Base-by-base conservation (phyloP, 2,888 invertebrate species). In the Platycheirus albimanus region DNA sequence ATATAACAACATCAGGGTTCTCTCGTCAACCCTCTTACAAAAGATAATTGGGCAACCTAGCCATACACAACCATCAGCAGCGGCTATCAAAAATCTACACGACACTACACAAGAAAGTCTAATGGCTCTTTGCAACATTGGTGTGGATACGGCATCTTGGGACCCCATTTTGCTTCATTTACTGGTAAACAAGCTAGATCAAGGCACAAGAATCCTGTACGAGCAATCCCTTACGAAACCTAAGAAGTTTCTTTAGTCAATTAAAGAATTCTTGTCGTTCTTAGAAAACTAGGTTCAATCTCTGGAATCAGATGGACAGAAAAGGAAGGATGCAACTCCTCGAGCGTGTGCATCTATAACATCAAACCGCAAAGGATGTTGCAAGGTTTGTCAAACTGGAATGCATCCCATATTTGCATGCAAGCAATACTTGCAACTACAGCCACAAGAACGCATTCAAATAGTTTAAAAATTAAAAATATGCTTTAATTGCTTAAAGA, bases 391-490 rank as follows among this genome's bases (percentile, higher is more conserved):
- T 11, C 36, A 36, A n/a, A 38, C 36, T 1, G 64, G 38, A 64
- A 41, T 15, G 5, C 74, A 56, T 13, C 54, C 52, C 24, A 7
- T 70, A 13, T n/a, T n/a, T n/a, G n/a, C n/a, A n/a, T n/a, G n/a
- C n/a, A n/a, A n/a, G n/a, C n/a, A n/a, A n/a, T n/a, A 63, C 28
- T 36, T 77, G 69, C 19, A 61, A 76, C 33, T 33, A 0, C 10
- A 10, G 17, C 17, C 76, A 20, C 10, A 19, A 28, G 45, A 64
- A 7, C 28, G 38, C 8, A 19, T 30, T 41, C 47, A 61, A 61
- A 5, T 69, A 11, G 43, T 69, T 8, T 43, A 58, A 45, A 41
- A 15, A 10, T 13, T 20, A 8, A 49, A 66, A 11, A 17, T 45
- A 1, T 75, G 19, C 13, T 3, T 30, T 0, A 58, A 49, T 43